phyloP scores from a whole-genome alignment of 2,888 invertebrate species.

The Meloe dianella region DNA sequence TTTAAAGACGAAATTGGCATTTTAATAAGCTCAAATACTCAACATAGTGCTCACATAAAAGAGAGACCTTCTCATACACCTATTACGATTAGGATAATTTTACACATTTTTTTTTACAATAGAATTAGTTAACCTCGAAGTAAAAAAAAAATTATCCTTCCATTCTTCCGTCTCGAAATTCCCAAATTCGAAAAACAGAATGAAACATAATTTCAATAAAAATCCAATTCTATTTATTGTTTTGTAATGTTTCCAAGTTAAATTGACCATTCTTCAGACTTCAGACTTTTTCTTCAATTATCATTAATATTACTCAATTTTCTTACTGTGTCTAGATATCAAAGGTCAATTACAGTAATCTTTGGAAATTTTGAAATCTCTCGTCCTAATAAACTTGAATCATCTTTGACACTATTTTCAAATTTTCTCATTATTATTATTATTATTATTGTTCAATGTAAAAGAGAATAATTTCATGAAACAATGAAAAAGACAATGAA shows the following conservation, averaged over 20 bases:
- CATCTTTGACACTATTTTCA: not conserved
- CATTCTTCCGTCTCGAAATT: not conserved
- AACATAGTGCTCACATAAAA: too few species aligned
- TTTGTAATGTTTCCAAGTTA: not conserved
- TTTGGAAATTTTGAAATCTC: not conserved
- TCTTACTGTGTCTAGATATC: not conserved
- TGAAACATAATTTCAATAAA: too few species aligned
- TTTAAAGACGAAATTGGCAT: too few species aligned
- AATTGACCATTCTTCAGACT: not conserved
- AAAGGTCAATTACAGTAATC: slow-evolving; percentile 1
- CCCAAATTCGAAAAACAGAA: too few species aligned
- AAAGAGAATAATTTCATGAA: not conserved
- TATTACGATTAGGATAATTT: too few species aligned
- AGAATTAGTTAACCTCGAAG: too few species aligned
- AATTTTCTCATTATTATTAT: not conserved
- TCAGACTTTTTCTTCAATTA: not conserved
- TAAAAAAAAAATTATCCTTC: too few species aligned
- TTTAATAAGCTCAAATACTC: too few species aligned
- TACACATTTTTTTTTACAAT: too few species aligned
- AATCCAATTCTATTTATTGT: not conserved
- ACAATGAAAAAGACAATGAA: not conserved
- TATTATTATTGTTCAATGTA: not conserved
- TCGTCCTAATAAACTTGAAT: slow-evolving; percentile 5
- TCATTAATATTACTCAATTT: not conserved
- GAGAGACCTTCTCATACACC: too few species aligned